These are phyloP conservation scores for Thera obeliscata DNA, from an alignment of 2,888 invertebrate species.

Conservation along the genomic window DNA sequence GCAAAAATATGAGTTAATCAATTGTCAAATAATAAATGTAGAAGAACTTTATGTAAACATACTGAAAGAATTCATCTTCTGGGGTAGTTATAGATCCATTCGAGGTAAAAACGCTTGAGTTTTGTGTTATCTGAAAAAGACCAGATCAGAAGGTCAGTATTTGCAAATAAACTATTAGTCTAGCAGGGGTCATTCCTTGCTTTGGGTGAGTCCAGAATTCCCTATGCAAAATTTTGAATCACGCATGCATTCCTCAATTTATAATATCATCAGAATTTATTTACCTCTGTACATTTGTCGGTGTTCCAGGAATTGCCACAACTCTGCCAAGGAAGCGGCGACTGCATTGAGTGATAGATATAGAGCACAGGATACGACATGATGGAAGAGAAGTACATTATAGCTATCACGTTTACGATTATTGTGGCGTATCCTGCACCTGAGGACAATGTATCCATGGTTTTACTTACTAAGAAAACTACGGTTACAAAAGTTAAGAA, in stretches of 20 bases:
- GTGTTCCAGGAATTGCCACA: constrained; percentile 95
- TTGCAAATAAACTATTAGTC: no score
- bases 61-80: constrained; percentile 94
- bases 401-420: constrained; percentile 91
- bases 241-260: not conserved
- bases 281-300: constrained; percentile 87
- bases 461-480: not conserved
- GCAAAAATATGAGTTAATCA: no score
- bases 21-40: no score
- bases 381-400: constrained; percentile 93
- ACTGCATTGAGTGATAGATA: constrained; percentile 87
- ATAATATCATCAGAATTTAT: constrained; percentile 30
- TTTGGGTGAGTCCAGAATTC: not conserved
- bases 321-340: constrained; percentile 89
- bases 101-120: constrained; percentile 58
- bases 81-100: constrained; percentile 85
- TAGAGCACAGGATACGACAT: constrained; percentile 94
- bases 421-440: constrained; percentile 94
- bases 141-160: not conserved
- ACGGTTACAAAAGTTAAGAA: no score
- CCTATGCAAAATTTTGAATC: not conserved
- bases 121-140: constrained; percentile 70
- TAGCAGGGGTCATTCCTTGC: not conserved
- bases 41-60: constrained; percentile 63
- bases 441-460: constrained; percentile 57